Conservation (phyloP, 2,797 vertebrate species). For the Microctenopoma stevenorrisi region DNA sequence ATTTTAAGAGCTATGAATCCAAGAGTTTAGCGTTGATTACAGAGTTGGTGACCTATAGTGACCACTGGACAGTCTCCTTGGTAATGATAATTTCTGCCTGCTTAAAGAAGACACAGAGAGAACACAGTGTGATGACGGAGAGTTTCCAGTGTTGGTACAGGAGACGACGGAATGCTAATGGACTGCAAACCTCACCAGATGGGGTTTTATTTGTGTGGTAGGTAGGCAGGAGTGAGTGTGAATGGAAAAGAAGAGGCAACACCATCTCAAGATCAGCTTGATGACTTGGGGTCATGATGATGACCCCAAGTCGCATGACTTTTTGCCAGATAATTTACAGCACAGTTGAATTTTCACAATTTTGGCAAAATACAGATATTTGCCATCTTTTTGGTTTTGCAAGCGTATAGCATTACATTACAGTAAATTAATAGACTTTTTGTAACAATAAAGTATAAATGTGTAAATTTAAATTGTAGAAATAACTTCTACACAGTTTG, state of each 20-base stretch:
- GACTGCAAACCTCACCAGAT: constrained; percentile 68
- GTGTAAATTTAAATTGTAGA: too few species aligned
- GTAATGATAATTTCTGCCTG: constrained; percentile 40
- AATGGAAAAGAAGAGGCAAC: background rate
- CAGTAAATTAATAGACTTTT: too few species aligned
- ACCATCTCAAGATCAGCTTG: background rate
- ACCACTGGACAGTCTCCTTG: constrained; percentile 50
- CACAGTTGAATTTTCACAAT: background rate
- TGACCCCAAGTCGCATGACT: background rate
- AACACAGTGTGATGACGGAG: constrained; percentile 53
- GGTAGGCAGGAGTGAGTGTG: constrained; percentile 33
- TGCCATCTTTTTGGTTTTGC: too few species aligned
- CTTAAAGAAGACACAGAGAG: constrained; percentile 43
- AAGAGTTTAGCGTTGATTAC: too few species aligned
- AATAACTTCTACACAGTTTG: too few species aligned
- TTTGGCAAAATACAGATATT: too few species aligned
- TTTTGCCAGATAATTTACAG: background rate
- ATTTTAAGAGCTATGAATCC: too few species aligned
- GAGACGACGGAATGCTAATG: constrained; percentile 80
- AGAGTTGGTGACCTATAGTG: background rate
- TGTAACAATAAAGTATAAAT: too few species aligned
- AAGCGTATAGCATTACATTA: too few species aligned
- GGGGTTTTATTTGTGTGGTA: constrained; percentile 72
- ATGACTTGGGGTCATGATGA: too few species aligned
- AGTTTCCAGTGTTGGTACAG: constrained; percentile 63